Evolutionary conservation across 2,797 vertebrate species (phyloP).

Genomic region (Chloroceryle amazona): DNA sequence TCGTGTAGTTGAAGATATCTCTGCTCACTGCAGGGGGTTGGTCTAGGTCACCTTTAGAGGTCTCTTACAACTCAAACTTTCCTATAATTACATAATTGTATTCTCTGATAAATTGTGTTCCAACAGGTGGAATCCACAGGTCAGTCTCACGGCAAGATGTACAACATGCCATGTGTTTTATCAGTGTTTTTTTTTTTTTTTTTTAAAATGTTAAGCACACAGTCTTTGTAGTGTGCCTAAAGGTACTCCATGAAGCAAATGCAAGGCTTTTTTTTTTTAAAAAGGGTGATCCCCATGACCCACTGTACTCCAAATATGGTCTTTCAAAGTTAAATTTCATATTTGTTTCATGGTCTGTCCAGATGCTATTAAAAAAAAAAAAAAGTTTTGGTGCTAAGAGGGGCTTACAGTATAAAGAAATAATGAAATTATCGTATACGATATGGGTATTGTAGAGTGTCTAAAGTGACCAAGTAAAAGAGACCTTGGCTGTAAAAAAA

Average conservation of each 20-base stretch:
- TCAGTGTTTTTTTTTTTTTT: not conserved
- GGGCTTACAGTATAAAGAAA: not conserved
- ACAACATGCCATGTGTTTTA: not conserved
- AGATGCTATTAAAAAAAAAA: not conserved
- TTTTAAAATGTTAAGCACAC: not conserved
- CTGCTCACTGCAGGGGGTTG: no score
- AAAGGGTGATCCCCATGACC: no score
- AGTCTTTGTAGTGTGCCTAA: not conserved
- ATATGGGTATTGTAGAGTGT: not conserved
- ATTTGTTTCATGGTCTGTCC: not conserved
- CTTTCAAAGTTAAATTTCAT: not conserved
- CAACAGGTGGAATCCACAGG: not conserved
- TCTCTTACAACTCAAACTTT: no score
- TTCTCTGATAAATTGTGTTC: not conserved
- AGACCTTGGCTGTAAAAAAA: not conserved
- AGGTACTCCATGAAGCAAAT: not conserved
- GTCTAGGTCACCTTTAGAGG: no score
- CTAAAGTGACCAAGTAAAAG: not conserved
- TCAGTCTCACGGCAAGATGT: not conserved
- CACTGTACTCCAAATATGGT: not conserved
- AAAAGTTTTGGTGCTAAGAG: not conserved
- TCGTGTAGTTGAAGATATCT: no score
- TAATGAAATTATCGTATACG: not conserved
- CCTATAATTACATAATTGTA: no score
- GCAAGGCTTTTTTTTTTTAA: not conserved